Conservation (phyloP, 2,113 vertebrate species). For the Cinclus cinclus region DNA sequence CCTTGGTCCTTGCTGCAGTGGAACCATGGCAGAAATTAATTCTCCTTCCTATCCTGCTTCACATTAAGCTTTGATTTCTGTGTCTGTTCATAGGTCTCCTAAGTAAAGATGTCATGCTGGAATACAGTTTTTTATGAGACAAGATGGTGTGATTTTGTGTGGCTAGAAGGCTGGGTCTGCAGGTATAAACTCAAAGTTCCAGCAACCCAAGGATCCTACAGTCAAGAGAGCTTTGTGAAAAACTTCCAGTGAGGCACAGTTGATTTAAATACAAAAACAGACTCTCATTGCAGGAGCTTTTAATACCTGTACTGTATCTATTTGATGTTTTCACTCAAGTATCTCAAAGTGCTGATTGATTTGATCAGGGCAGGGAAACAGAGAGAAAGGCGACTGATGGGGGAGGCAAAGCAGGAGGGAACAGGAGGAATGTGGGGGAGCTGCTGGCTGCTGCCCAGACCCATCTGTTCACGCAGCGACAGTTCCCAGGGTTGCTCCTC, state of each 20-base stretch:
- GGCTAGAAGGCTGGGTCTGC: neutral
- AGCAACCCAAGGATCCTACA: neutral
- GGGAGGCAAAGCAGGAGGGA: neutral
- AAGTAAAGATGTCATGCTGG: neutral
- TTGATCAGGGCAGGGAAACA: too few relatives aligned
- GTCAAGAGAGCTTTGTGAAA: neutral
- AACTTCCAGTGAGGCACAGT: neutral
- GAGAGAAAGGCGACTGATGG: neutral
- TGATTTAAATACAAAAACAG: neutral
- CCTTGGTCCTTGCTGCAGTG: neutral
- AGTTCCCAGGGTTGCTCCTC: fast-evolving
- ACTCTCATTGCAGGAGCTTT: neutral
- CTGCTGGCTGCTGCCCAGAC: neutral
- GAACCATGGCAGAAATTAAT: neutral
- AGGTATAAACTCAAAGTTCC: neutral
- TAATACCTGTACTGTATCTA: neutral
- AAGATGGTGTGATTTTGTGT: fast-evolving
- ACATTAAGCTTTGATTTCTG: neutral
- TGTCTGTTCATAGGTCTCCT: neutral
- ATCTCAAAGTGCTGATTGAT: neutral
- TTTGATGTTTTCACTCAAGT: neutral
- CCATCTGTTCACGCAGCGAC: fast-evolving
- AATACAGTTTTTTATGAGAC: neutral
- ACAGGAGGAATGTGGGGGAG: neutral
- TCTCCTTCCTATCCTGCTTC: neutral